Base-by-base conservation (phyloP, 2,797 vertebrate genomes). In the Danio jaintianensis region DNA sequence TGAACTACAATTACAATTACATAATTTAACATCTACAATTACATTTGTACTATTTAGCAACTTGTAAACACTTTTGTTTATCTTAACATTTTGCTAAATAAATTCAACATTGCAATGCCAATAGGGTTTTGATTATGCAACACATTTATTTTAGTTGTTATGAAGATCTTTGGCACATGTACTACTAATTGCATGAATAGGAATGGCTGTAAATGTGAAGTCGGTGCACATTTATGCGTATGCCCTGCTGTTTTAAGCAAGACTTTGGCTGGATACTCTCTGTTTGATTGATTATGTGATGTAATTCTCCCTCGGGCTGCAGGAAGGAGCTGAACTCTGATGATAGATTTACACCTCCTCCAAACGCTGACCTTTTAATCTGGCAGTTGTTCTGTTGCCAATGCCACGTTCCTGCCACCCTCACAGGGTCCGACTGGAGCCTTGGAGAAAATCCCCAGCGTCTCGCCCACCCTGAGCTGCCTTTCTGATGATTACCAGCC, bases 281-380 rank as follows among this genome's bases (percentile, higher is more conserved):
- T 50, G 43, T 67, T 59, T 67, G 15, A 66, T 66, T 55, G 74
- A 64, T 76, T 75, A 29, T 45, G 20, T 75, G 43, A 4, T 15
- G 8, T 66, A 22, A 53, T 53, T 76, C 38, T 55, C 52, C 62
- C 63, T 77, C 15, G 7, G 40, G 75, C 75, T 36, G 52, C 62
- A 76, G 50, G 22, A 76, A n/a, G 5, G 4, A 69, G 8, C 4
- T 40, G 29, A n/a, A 67, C 75, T 69, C 79, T 61, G 87, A 87
- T 89, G 89, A 90, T 90, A 88, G 89, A 91, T 91, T 91, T 91
- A 86, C 87, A 87, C 83, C 86, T 82, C 81, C 84, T 79, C 89
- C 86, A 85, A 89, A 89, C 84, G 84, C 87, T 89, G 90, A 93
- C 92, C 91, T 92, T 90, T 88, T 82, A 81, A 86, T 90, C 87